Evolutionary conservation across 2,888 invertebrate genomes (phyloP), one percentile per base, ranked within the genome.

Genomic region (Phortica okadai): DNA sequence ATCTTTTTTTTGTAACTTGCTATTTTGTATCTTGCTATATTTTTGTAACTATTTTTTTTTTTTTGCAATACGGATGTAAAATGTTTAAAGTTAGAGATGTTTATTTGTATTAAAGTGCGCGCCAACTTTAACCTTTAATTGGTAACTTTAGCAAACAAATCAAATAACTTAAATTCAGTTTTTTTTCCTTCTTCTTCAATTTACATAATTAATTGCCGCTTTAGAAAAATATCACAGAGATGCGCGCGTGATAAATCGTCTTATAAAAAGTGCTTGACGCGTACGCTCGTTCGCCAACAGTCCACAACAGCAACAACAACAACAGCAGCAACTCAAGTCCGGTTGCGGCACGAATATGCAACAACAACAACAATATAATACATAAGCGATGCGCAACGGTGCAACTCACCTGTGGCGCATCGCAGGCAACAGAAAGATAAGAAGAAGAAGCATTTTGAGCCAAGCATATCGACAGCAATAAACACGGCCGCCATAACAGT

Each of bases 401-500:
- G 67, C 54, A 42, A 56, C 11, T 72, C 70, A 72, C 70, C 70
- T 72, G 70, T 33, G 70, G 70, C 70, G 70, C 54, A 69, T 72
- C 54, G 69, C 45, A 10, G 16, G 56, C 56, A 56, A 14, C n/a
- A 16, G 16, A 56, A 56, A 14, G 21, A 21, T 21, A 14, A 16
- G 16, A 10, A 56, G n/a, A 16, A 56, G 16, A 56, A 42, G 66
- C 42, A 33, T n/a, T 69, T 45, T 45, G 41, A 66, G 66, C 21
- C 59, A 50, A 50, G 50, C 50, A 11, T 62, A 62, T 62, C 25
- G 33, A 33, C 2, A 33, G 33, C 33, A 33, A 33, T 33, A 33
- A 33, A 33, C 0, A 33, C 33, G 33, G 33, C 33, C 1, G 33
- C 33, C 33, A 33, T 33, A 33, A 1, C 33, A 21, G 25, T 25